Evolutionary conservation across 2,113 vertebrate species (phyloP).

Genomic region (Leucoraja erinaceus): DNA sequence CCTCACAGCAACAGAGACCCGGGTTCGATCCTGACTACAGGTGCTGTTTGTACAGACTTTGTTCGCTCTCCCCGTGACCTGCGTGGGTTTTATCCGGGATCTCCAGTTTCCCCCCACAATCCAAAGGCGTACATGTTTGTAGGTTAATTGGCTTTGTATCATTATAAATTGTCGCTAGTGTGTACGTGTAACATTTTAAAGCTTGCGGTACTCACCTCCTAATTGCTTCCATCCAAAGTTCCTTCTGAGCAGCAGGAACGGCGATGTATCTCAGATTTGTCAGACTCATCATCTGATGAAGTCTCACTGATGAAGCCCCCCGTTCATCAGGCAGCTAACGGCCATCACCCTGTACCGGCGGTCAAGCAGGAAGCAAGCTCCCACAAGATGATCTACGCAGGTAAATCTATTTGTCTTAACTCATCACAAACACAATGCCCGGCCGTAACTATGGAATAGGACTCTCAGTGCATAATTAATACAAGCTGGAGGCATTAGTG

Average conservation of each 20-base stretch:
- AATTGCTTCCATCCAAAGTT: not conserved
- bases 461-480: no score
- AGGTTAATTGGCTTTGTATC: no score
- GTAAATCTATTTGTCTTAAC: not conserved
- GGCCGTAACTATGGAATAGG: not conserved
- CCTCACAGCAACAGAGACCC: no score
- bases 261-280: not conserved
- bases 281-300: constrained; percentile 27
- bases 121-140: no score
- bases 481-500: no score
- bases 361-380: constrained; percentile 7
- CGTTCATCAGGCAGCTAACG: not conserved
- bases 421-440: no score
- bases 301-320: not conserved
- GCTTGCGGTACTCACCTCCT: not conserved
- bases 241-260: not conserved
- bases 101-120: no score
- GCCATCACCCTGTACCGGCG: not conserved
- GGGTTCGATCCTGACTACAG: no score
- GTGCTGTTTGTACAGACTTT: no score
- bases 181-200: not conserved
- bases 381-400: not conserved
- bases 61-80: no score
- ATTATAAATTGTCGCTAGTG: no score
- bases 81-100: no score